Base-by-base conservation (phyloP, 1,140 invertebrate genomes). In the Drosophila paulistorum region DNA sequence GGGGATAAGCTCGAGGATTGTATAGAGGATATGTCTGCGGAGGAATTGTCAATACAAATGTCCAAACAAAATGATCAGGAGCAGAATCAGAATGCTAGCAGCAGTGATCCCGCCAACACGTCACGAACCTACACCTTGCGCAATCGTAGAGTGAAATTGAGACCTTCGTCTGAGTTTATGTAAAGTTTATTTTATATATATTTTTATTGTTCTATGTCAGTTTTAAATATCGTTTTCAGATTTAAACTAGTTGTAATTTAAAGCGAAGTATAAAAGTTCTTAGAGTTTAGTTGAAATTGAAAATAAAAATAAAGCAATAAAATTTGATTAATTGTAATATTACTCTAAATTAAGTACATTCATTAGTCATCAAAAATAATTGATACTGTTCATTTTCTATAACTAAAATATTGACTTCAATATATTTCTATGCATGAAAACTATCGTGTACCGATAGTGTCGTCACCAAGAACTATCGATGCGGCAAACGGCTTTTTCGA, bases 141-240 rank as follows among this genome's bases (percentile, higher is more conserved):
- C 13, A 91, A 74, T 68, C 90, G 90, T 3, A 68, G 48, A 20
- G 65, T 91, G 3, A 64, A 59, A n/a, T 71, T 91, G 1, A 73
- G 90, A 17, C 86, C 78, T 11, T 91, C 90, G 0, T 69, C 72
- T 0, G 90, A 91, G 30, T 86, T 87, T 64, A 82, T 87, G 79
- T 86, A 81, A 55, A 33, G 26, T 69, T 62, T 10, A 3, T 64
- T 66, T 10, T 42, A 41, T 37, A 10, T 51, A 37, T 42, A 39
- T 59, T 64, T 65, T 72, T 76, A 67, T 64, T 63, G 20, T 26
- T 42, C 13, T 57, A 42, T 54, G 57, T 63, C 45, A 37, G 69
- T 60, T 20, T 23, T 70, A 45, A 61, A 39, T 73, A 37, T 74
- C 13, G 65, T 75, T 39, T 30, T 17, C 14, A 9, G 17, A 35